Conservation (phyloP, 1,140 invertebrate genomes). For the Lepidurus couesii region DNA sequence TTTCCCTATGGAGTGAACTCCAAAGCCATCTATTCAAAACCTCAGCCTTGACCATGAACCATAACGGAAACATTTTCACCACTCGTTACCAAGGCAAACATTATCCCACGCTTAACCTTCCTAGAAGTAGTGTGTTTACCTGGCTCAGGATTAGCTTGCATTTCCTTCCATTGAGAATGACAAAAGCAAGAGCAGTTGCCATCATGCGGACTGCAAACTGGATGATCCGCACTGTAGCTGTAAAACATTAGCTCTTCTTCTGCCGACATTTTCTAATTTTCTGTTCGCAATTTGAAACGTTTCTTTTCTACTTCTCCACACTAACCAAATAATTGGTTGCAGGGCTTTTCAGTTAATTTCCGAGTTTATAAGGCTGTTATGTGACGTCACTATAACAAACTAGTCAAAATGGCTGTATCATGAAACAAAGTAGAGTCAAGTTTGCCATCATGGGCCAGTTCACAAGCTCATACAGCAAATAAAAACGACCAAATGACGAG, state of each 20-base stretch:
- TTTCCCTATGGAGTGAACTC: background rate
- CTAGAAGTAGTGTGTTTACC: background rate
- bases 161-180: background rate
- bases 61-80: background rate
- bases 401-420: background rate
- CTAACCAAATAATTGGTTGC: too few species aligned
- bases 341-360: too few species aligned
- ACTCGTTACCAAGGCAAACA: background rate
- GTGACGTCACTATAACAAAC: too few species aligned
- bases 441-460: background rate
- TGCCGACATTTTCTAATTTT: background rate
- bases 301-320: too few species aligned
- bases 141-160: background rate
- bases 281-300: too few species aligned
- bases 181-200: background rate
- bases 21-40: background rate
- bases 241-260: slow-evolving; percentile 6
- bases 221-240: background rate
- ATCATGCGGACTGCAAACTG: background rate
- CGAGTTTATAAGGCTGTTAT: too few species aligned
- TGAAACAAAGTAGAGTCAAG: background rate
- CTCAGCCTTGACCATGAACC: background rate
- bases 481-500: background rate
- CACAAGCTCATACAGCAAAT: background rate
- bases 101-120: too few species aligned